Conservation (phyloP, 37 sponge, comb jelly and placozoan genomes). For the Cladorhizidae sp. region DNA sequence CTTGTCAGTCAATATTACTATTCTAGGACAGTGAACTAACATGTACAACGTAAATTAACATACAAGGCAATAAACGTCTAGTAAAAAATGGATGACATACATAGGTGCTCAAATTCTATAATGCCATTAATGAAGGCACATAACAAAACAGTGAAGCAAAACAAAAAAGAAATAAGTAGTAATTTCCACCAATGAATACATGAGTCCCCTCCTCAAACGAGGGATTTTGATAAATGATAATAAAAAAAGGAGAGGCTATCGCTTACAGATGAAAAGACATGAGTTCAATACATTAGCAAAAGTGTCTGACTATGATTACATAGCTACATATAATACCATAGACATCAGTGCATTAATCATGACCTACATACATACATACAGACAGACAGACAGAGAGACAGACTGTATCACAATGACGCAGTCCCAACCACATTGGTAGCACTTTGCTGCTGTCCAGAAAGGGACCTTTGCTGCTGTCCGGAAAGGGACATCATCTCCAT, state of each 20-base stretch:
- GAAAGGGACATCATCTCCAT: slow-evolving; percentile 24
- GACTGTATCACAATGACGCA: slow-evolving; percentile 30
- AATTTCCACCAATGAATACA: no score
- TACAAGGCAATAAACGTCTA: neutral
- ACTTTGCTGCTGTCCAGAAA: slow-evolving; percentile 50
- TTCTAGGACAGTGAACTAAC: no score
- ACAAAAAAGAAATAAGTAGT: no score
- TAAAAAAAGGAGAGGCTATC: neutral
- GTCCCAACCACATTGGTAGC: slow-evolving; percentile 37
- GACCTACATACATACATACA: neutral
- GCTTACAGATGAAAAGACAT: neutral
- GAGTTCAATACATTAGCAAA: neutral
- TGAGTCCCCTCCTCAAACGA: no score
- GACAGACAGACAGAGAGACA: no score
- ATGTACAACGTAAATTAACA: no score
- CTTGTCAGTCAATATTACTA: no score
- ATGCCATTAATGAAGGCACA: neutral
- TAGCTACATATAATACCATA: no score
- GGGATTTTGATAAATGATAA: neutral
- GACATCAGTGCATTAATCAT: neutral
- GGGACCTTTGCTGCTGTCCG: slow-evolving; percentile 48
- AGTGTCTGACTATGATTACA: neutral
- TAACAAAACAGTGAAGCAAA: neutral
- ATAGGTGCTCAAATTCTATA: no score
- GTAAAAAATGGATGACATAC: neutral